Conservation (phyloP, 1,140 invertebrate genomes). For the Caerostris extrusa region DNA sequence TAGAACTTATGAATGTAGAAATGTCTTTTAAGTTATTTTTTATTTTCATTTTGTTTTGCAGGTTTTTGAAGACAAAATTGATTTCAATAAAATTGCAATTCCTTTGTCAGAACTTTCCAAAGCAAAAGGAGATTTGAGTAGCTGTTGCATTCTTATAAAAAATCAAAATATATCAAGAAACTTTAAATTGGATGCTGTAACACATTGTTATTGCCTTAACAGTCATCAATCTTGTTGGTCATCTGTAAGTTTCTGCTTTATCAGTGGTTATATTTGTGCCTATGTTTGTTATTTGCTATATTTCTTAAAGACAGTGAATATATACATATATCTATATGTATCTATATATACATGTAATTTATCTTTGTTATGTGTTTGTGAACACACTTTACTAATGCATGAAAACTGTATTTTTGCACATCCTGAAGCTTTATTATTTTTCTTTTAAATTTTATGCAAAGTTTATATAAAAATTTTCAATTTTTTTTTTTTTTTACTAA, state of each 20-base stretch:
- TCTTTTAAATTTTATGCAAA: background rate
- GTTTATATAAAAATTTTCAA: background rate
- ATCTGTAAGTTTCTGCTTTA: conserved; percentile 56
- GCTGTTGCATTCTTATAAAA: conserved; percentile 88
- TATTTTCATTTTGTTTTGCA: conserved; percentile 82
- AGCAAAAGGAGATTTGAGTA: conserved; percentile 87
- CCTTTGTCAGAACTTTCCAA: conserved; percentile 90
- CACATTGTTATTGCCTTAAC: conserved; percentile 62
- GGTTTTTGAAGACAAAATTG: conserved; percentile 91
- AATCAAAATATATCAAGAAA: conserved; percentile 79
- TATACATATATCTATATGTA: background rate
- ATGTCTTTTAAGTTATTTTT: background rate
- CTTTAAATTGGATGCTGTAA: conserved; percentile 54
- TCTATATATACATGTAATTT: background rate
- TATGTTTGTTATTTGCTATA: conserved; percentile 42
- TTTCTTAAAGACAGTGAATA: conserved; percentile 14
- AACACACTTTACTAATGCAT: background rate
- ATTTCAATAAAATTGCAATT: conserved; percentile 88
- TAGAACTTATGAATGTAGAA: too few relatives aligned
- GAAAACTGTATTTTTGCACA: conserved; percentile 4
- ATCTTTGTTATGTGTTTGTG: background rate
- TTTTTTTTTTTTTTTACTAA: background rate
- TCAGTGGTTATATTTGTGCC: conserved; percentile 55
- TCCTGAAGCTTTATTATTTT: background rate
- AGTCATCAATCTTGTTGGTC: conserved; percentile 51